Conservation (phyloP, 2,888 invertebrate genomes). For the Tolmerus cingulatus region DNA sequence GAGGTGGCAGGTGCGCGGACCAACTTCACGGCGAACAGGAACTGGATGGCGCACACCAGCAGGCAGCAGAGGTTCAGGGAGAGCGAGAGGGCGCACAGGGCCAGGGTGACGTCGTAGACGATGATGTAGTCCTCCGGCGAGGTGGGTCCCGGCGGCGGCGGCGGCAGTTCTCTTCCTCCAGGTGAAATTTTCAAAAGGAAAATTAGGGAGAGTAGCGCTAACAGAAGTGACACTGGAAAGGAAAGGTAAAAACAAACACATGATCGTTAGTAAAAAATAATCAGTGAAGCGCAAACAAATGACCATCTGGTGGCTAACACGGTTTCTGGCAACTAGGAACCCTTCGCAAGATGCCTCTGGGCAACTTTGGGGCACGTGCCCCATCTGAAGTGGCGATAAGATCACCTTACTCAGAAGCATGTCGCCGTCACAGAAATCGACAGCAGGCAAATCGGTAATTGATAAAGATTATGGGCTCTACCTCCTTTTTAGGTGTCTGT, state of each 20-base stretch:
- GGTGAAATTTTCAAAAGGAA: slow-evolving; percentile 85
- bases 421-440: not conserved
- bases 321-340: not conserved
- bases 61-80: slow-evolving; percentile 90
- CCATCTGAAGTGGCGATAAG: not conserved
- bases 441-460: not conserved
- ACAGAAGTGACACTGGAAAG: slow-evolving; percentile 74
- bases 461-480: not conserved
- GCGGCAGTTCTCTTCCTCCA: slow-evolving; percentile 64
- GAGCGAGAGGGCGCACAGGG: slow-evolving; percentile 86
- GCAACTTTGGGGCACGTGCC: slow-evolving; percentile 26
- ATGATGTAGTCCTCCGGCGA: slow-evolving; percentile 83
- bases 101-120: slow-evolving; percentile 91
- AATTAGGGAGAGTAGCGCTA: slow-evolving; percentile 83
- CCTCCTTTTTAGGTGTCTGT: not conserved
- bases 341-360: not conserved
- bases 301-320: not conserved
- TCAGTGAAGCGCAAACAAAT: not conserved
- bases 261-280: not conserved
- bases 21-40: slow-evolving; percentile 91
- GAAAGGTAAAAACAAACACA: slow-evolving; percentile 31
- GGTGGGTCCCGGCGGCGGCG: slow-evolving; percentile 63
- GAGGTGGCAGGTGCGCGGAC: slow-evolving; percentile 84
- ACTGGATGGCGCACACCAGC: slow-evolving; percentile 92
- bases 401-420: not conserved